Evolutionary conservation across 2,113 vertebrate species (phyloP).

Genomic region (Vulpes ferrilata): DNA sequence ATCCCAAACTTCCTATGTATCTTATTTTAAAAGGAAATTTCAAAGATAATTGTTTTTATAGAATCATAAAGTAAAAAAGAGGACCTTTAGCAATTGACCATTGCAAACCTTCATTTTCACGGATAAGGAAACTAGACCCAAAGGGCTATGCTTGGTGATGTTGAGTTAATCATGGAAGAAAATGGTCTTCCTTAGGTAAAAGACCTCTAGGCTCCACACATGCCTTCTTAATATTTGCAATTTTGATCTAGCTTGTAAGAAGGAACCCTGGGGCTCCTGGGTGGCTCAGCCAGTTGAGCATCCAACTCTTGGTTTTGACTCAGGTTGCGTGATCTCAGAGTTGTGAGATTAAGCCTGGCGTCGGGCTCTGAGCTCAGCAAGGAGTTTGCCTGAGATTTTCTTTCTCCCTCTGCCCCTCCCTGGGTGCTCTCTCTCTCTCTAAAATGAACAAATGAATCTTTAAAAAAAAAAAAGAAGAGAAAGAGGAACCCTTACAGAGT

Average conservation of each 20-base stretch:
- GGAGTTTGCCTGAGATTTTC: neutral
- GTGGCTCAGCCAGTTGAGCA: neutral
- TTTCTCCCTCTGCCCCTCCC: neutral
- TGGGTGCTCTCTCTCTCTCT: neutral
- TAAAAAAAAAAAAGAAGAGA: neutral
- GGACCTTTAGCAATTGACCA: neutral
- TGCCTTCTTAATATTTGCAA: neutral
- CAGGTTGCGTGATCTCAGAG: neutral
- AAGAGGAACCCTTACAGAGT: neutral
- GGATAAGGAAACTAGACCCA: neutral
- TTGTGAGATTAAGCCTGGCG: neutral
- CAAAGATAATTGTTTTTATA: neutral
- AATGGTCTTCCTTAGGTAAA: neutral
- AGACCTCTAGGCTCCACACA: too few species aligned
- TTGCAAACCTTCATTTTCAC: neutral
- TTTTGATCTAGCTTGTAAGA: neutral
- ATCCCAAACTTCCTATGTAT: neutral
- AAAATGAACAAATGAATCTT: neutral
- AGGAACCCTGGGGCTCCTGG: neutral
- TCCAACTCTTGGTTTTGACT: neutral
- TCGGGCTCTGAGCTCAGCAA: neutral
- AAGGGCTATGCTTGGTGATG: neutral
- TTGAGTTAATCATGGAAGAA: neutral
- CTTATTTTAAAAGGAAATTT: slow-evolving; percentile 36
- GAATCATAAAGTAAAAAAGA: neutral